phyloP scores from a whole-genome alignment of 2,113 vertebrate species.

The Syrmaticus mikado region DNA sequence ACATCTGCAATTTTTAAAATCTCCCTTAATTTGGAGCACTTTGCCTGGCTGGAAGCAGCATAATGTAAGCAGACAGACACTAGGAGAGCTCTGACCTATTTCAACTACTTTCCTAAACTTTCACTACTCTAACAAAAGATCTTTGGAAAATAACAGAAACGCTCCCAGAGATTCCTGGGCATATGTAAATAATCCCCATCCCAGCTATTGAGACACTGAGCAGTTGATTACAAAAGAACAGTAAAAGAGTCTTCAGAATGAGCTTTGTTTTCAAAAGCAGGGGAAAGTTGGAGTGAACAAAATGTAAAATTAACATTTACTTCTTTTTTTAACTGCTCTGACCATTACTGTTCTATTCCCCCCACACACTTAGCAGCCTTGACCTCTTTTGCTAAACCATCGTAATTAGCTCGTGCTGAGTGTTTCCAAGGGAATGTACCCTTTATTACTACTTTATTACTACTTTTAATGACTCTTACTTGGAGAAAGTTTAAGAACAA shows the following conservation, averaged over 20 bases:
- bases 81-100: background rate
- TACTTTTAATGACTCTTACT: slow-evolving; percentile 25
- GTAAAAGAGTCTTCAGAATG: slow-evolving; percentile 14
- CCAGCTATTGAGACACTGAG: background rate
- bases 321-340: background rate
- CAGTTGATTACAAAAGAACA: slow-evolving; percentile 10
- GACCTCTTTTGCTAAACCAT: background rate
- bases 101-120: background rate
- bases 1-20: background rate
- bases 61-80: background rate
- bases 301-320: slow-evolving; percentile 4
- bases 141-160: background rate
- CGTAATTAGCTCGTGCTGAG: slow-evolving; percentile 9
- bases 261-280: background rate
- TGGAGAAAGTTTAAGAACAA: slow-evolving; percentile 21
- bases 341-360: background rate
- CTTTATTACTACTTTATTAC: slow-evolving; percentile 20
- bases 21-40: background rate
- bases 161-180: background rate
- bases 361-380: background rate
- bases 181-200: background rate
- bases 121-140: background rate
- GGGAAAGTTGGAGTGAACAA: background rate
- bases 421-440: background rate
- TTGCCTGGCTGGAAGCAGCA: background rate